phyloP scores from a whole-genome alignment of 2,797 vertebrate genomes.

The Pelochelys cantorii region DNA sequence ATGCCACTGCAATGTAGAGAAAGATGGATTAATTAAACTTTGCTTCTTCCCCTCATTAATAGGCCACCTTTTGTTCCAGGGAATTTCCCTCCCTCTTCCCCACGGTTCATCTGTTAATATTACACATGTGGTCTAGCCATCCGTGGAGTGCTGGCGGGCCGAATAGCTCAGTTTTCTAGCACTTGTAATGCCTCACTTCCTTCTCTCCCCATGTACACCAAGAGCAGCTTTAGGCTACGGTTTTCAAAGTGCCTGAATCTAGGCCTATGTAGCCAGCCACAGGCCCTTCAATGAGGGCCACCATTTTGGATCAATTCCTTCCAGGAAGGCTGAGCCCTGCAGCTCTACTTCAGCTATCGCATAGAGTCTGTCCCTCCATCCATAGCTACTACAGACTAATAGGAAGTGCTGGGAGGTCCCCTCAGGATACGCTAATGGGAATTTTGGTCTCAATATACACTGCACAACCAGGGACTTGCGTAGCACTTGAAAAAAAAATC shows the following conservation, averaged over 20 bases:
- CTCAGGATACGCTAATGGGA: not conserved
- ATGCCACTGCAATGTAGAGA: not conserved
- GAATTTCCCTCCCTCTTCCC: not conserved
- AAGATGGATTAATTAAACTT: not conserved
- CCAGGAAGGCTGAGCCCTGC: not conserved
- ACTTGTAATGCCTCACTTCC: not conserved
- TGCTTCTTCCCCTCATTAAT: not conserved
- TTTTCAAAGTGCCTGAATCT: not conserved
- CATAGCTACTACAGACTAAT: not conserved
- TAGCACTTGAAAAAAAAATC: not conserved
- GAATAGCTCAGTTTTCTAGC: not conserved
- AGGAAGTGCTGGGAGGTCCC: not conserved
- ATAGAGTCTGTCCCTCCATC: not conserved
- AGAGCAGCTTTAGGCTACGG: not conserved
- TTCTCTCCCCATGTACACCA: not conserved
- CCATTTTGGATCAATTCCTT: not conserved
- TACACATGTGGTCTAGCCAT: rapidly evolving
- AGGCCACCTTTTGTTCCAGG: not conserved
- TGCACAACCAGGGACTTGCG: not conserved
- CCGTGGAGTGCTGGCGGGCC: not conserved
- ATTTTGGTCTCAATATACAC: not conserved
- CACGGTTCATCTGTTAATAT: not conserved
- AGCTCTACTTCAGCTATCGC: not conserved
- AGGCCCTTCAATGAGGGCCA: not conserved
- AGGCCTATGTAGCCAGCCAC: not conserved